Percentiles rank a stretch among this genome's conserved stretches.
Evolutionary conservation across 1,140 invertebrate genomes (phyloP).

Genomic region (Vanessa tameamea): DNA sequence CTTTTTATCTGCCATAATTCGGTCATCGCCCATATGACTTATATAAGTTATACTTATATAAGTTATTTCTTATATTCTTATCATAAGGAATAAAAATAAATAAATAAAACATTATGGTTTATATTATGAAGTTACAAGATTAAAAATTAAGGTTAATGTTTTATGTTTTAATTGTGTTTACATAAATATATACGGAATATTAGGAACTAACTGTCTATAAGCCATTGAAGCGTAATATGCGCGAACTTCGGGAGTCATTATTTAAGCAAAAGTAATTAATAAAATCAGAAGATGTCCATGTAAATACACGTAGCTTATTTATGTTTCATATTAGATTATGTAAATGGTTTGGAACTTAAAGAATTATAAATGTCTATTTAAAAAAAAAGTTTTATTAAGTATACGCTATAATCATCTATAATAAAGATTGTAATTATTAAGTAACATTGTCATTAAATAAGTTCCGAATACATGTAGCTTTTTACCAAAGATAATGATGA

Average conservation of each 20-base stretch:
- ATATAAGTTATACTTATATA: too few relatives aligned
- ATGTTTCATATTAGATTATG: not conserved
- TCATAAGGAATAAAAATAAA: too few relatives aligned
- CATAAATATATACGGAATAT: not conserved
- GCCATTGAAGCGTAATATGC: too few relatives aligned
- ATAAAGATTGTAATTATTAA: not conserved
- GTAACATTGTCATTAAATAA: conserved; percentile 7
- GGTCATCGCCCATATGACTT: too few relatives aligned
- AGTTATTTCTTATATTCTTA: too few relatives aligned
- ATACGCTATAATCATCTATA: not conserved
- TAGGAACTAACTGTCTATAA: too few relatives aligned
- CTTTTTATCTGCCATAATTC: too few relatives aligned
- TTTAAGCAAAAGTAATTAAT: too few relatives aligned
- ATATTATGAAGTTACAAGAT: not conserved
- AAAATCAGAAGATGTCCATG: not conserved
- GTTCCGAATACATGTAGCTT: not conserved
- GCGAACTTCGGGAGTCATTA: not conserved
- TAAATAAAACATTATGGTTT: not conserved
- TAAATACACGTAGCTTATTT: conserved; percentile 5
- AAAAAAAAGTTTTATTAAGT: not conserved
- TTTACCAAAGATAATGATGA: conserved; percentile 5
- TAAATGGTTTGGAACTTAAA: not conserved
- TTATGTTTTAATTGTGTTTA: not conserved
- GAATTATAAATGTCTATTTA: not conserved
- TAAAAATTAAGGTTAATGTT: not conserved